A percentile compares a stretch with the other conserved stretches of the same genome.
Conservation (phyloP, 2,113 vertebrate species). For the Microtus oregoni region DNA sequence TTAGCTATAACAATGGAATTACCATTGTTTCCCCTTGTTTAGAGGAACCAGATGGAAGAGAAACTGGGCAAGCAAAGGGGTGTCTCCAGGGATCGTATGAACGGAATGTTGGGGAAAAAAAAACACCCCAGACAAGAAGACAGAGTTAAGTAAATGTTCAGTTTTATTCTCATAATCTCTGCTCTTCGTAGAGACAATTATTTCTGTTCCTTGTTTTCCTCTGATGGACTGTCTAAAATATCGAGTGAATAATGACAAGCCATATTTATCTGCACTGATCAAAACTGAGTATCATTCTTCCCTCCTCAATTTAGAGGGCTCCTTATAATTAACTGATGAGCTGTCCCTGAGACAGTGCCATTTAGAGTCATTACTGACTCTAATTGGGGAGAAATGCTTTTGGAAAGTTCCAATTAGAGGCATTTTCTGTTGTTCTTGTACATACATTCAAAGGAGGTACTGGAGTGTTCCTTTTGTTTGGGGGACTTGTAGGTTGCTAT, state of each 20-base stretch:
- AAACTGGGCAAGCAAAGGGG: conserved; percentile 73
- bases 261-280: conserved; percentile 61
- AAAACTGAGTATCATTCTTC: conserved; percentile 74
- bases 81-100: conserved; percentile 59
- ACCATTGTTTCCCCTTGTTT: conserved; percentile 56
- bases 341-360: conserved; percentile 70
- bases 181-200: conserved; percentile 26
- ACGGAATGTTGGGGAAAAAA: background rate
- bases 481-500: background rate
- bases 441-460: conserved; percentile 49
- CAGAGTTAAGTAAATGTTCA: conserved; percentile 47
- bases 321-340: conserved; percentile 71
- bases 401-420: conserved; percentile 75
- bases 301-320: conserved; percentile 72
- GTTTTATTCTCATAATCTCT: conserved; percentile 50
- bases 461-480: conserved; percentile 10
- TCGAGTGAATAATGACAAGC: conserved; percentile 74
- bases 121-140: conserved; percentile 33
- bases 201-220: conserved; percentile 76
- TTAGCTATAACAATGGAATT: conserved; percentile 69
- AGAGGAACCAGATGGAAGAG: conserved; percentile 70
- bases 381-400: conserved; percentile 76
- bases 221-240: conserved; percentile 73
- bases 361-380: conserved; percentile 76
- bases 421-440: conserved; percentile 54